A percentile compares a stretch with the other conserved stretches of the same genome.
phyloP scores from a whole-genome alignment of 2,113 vertebrate genomes.

The Oncorhynchus nerka region DNA sequence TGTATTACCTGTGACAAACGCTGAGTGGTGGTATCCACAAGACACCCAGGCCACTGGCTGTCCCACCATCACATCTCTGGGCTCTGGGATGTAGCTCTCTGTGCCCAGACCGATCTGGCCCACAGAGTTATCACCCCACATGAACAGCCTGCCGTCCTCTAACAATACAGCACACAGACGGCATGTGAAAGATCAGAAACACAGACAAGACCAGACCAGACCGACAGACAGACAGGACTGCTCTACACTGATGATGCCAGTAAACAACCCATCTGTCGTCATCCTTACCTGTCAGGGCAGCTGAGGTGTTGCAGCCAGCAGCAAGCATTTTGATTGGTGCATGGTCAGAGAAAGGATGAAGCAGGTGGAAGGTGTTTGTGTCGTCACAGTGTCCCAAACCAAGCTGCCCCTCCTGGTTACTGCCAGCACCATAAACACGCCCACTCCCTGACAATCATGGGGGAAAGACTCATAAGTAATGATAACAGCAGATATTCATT shows the following conservation, averaged over 20 bases:
- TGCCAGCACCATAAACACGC: slow-evolving; percentile 79
- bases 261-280: slow-evolving; percentile 24
- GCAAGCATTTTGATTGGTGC: slow-evolving; percentile 82
- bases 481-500: not conserved
- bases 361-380: slow-evolving; percentile 74
- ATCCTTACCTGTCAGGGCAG: slow-evolving; percentile 83
- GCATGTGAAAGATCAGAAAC: slow-evolving; percentile 47
- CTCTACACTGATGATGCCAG: too few species aligned
- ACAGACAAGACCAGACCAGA: slow-evolving; percentile 13
- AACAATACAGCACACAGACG: slow-evolving; percentile 12
- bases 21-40: slow-evolving; percentile 88
- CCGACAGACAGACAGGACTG: not conserved
- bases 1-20: slow-evolving; percentile 84
- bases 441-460: slow-evolving; percentile 67
- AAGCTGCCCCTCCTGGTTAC: slow-evolving; percentile 84
- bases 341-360: slow-evolving; percentile 77
- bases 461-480: not conserved
- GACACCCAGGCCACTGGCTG: slow-evolving; percentile 81
- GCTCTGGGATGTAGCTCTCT: slow-evolving; percentile 65
- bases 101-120: slow-evolving; percentile 83
- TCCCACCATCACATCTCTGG: slow-evolving; percentile 77
- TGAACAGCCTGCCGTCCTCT: slow-evolving; percentile 85
- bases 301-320: slow-evolving; percentile 85
- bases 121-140: slow-evolving; percentile 90
- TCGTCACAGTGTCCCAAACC: slow-evolving; percentile 82